A percentile compares a stretch with the other conserved stretches of the same genome.
These are phyloP conservation scores for Squalus acanthias DNA, from an alignment of 2,797 vertebrate species.

Conservation along the genomic window DNA sequence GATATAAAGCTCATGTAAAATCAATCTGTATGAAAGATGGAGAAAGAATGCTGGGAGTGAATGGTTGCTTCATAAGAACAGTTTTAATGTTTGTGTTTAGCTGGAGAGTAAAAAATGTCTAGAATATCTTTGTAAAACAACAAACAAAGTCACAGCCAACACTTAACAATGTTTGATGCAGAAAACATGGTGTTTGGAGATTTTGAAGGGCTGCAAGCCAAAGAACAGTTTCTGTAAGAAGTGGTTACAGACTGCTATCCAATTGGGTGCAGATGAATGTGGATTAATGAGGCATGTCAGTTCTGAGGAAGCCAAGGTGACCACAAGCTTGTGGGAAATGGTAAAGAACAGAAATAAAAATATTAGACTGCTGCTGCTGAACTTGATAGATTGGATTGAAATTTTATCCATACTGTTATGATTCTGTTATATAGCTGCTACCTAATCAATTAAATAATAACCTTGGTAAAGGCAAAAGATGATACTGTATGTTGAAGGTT, in stretches of 20 bases:
- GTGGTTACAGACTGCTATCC: neutral
- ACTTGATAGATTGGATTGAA: neutral
- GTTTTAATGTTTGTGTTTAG: neutral
- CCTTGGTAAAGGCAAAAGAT: neutral
- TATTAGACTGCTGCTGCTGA: neutral
- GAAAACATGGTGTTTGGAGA: neutral
- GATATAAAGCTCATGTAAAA: neutral
- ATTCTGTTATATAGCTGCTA: neutral
- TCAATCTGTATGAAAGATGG: neutral
- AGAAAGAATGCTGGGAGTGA: neutral
- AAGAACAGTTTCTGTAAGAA: neutral
- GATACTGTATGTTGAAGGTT: neutral
- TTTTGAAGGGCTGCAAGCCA: neutral
- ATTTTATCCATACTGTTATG: neutral
- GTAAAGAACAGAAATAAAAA: neutral
- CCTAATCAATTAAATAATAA: neutral
- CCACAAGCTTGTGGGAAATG: neutral
- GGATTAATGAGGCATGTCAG: neutral
- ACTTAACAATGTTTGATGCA: neutral
- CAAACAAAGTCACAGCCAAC: neutral
- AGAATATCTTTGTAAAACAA: neutral
- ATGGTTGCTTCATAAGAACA: neutral
- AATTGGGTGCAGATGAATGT: neutral
- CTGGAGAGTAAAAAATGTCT: neutral
- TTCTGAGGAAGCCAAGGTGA: neutral